These are phyloP conservation scores for Florisuga fusca DNA, from an alignment of 2,797 vertebrate species.

Conservation along the genomic window DNA sequence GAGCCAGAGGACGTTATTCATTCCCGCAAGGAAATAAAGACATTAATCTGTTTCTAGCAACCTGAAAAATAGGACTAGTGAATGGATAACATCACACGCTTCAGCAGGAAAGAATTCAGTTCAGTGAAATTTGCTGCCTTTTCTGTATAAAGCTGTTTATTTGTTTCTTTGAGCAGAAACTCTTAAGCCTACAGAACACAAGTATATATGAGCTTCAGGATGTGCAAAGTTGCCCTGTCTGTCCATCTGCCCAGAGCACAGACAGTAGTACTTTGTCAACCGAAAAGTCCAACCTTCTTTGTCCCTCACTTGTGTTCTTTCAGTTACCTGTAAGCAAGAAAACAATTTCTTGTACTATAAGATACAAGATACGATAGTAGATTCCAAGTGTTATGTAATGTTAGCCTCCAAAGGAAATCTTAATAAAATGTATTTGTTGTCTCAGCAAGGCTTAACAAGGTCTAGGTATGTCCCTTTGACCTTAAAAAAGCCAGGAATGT, in stretches of 20 bases:
- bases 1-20: conserved; percentile 20
- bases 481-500: not conserved
- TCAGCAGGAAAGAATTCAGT: not conserved
- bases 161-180: not conserved
- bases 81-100: not conserved
- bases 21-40: not conserved
- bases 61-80: conserved; percentile 2
- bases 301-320: not conserved
- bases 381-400: not conserved
- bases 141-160: not conserved
- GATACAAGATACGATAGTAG: not conserved
- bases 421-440: not conserved
- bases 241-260: not conserved
- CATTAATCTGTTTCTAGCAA: conserved; percentile 55
- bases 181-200: not conserved
- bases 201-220: not conserved
- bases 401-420: not conserved
- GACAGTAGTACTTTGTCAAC: not conserved
- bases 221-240: not conserved
- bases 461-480: not conserved
- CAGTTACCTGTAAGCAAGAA: not conserved
- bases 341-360: not conserved
- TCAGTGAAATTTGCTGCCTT: not conserved
- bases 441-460: not conserved
- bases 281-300: not conserved